These are phyloP conservation scores for Pollenia amentaria DNA, from an alignment of 2,888 invertebrate species.

Conservation along the genomic window DNA sequence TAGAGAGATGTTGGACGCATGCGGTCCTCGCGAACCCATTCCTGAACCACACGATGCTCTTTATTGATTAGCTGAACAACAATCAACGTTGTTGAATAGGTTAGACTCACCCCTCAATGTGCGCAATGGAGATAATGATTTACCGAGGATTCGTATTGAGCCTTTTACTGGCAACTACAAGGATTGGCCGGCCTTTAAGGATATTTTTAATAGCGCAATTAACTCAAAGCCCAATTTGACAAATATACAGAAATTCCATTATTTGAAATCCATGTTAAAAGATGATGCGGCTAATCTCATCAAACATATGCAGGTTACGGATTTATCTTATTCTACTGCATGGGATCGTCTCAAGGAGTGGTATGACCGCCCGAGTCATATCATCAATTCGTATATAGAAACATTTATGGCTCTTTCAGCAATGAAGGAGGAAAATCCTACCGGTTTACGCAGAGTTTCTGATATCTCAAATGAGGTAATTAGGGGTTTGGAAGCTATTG, in stretches of 20 bases:
- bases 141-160: background rate
- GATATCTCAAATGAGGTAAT: background rate
- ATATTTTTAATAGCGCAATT: background rate
- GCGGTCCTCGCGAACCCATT: background rate
- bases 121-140: background rate
- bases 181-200: background rate
- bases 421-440: background rate
- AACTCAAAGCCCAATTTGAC: no score
- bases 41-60: background rate
- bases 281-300: background rate
- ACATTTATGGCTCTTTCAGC: background rate
- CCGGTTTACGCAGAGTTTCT: background rate
- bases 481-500: background rate
- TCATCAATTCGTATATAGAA: background rate
- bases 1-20: background rate
- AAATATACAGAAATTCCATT: background rate
- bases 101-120: background rate
- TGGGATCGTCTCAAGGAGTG: background rate
- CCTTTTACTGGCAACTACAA: conserved; percentile 3
- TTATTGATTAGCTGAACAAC: conserved; percentile 2
- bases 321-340: background rate
- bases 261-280: background rate
- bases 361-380: background rate
- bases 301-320: background rate
- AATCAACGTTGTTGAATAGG: background rate